Evolutionary conservation across 2,113 vertebrate species (phyloP).

Genomic region (Mixornis gularis): DNA sequence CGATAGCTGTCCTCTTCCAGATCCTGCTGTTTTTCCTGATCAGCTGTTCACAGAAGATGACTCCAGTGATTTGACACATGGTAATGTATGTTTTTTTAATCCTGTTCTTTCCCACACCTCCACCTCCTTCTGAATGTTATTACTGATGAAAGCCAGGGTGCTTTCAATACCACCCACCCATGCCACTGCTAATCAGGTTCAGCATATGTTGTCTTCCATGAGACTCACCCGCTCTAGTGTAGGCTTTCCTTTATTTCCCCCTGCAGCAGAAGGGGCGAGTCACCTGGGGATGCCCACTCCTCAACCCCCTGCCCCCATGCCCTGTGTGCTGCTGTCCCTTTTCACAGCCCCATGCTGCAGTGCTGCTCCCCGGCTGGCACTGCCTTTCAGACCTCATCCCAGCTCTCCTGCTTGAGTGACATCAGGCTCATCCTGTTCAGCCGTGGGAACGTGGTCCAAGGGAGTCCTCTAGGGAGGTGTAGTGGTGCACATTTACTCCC

Average conservation of each 20-base stretch:
- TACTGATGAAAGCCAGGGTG: not conserved
- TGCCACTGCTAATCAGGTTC: not conserved
- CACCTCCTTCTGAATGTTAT: not conserved
- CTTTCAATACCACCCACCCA: not conserved
- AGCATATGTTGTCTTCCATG: not conserved
- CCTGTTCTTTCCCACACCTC: not conserved
- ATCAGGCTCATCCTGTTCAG: not conserved
- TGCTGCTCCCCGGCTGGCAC: not conserved
- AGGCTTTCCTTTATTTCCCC: not conserved
- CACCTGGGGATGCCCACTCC: not conserved
- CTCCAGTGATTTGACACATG: constrained; percentile 82
- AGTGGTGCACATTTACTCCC: not conserved
- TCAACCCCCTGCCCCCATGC: not conserved
- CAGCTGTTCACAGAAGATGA: constrained; percentile 64
- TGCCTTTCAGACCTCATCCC: not conserved
- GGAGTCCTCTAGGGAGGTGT: not conserved
- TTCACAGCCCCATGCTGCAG: not conserved
- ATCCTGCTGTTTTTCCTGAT: constrained; percentile 39
- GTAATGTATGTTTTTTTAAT: constrained; percentile 60
- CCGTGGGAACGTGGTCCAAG: not conserved
- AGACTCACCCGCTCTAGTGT: not conserved
- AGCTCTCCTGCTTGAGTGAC: not conserved
- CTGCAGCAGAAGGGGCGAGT: not conserved
- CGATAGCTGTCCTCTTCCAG: constrained; percentile 38
- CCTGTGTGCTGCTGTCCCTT: not conserved